These are phyloP conservation scores for Darevskia nairensis DNA, from an alignment of 2,797 vertebrate species.

Conservation along the genomic window DNA sequence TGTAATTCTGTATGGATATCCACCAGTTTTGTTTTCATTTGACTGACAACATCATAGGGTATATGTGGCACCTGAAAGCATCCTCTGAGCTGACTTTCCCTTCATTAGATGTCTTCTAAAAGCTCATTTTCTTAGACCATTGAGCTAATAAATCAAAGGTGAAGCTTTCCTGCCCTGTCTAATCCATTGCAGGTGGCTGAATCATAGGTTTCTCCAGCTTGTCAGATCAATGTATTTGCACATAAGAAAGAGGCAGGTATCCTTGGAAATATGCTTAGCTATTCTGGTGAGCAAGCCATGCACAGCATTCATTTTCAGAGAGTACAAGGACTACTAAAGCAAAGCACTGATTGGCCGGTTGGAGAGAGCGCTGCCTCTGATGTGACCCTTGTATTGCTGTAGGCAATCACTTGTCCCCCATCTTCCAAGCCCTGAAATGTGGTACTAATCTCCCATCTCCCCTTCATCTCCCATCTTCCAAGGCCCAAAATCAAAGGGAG, in stretches of 20 bases:
- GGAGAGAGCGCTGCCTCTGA: not conserved
- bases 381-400: not conserved
- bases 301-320: constrained; percentile 38
- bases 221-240: constrained; percentile 37
- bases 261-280: constrained; percentile 49
- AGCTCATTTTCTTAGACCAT: constrained; percentile 30
- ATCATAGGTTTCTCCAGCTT: constrained; percentile 40
- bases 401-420: fast-evolving
- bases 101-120: not conserved
- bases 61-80: constrained; percentile 5
- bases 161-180: not conserved
- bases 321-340: constrained; percentile 1
- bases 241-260: constrained; percentile 31
- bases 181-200: constrained; percentile 41
- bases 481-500: not conserved
- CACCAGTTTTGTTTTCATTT: not conserved
- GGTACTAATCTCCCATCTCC: not conserved
- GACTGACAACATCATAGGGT: constrained; percentile 6
- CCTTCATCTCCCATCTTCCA: constrained; percentile 23
- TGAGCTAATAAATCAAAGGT: constrained; percentile 19
- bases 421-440: constrained; percentile 15
- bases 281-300: constrained; percentile 27
- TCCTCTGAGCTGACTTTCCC: constrained; percentile 22
- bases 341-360: constrained; percentile 14
- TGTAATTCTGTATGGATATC: not conserved